Conservation (phyloP, 1,140 invertebrate genomes). For the Manduca sexta region DNA sequence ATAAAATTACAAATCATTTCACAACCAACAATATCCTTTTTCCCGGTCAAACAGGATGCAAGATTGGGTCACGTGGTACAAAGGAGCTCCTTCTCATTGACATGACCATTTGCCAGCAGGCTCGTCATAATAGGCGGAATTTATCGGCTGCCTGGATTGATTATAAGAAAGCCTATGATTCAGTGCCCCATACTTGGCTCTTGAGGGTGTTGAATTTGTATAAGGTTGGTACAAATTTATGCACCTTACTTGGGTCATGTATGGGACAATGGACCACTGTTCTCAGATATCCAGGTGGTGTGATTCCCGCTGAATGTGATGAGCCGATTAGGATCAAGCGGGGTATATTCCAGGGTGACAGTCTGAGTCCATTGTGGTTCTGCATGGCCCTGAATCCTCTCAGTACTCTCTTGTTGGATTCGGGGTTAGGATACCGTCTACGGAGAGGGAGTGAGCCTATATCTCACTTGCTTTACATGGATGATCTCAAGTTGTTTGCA, state of each 20-base stretch:
- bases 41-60: conserved; percentile 10
- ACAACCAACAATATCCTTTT: background rate
- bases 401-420: background rate
- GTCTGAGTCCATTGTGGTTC: conserved; percentile 25
- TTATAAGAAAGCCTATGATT: conserved; percentile 11
- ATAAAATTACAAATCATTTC: conserved; percentile 6
- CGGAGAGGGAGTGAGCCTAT: background rate
- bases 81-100: conserved; percentile 14
- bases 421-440: background rate
- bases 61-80: background rate
- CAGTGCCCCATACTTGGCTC: conserved; percentile 9
- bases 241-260: background rate
- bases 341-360: conserved; percentile 29
- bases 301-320: background rate
- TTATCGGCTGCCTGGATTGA: conserved; percentile 9
- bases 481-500: conserved; percentile 10
- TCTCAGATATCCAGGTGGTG: too few species aligned
- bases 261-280: too few species aligned
- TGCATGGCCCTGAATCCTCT: conserved; percentile 20
- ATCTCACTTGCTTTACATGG: conserved; percentile 14
- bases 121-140: background rate
- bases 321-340: conserved; percentile 6
- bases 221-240: conserved; percentile 1
- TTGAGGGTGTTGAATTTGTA: conserved; percentile 5
- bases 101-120: conserved; percentile 1